Percentiles rank a stretch among this genome's conserved stretches.
Conservation (phyloP, 2,113 vertebrate genomes). For the Indri indri region DNA sequence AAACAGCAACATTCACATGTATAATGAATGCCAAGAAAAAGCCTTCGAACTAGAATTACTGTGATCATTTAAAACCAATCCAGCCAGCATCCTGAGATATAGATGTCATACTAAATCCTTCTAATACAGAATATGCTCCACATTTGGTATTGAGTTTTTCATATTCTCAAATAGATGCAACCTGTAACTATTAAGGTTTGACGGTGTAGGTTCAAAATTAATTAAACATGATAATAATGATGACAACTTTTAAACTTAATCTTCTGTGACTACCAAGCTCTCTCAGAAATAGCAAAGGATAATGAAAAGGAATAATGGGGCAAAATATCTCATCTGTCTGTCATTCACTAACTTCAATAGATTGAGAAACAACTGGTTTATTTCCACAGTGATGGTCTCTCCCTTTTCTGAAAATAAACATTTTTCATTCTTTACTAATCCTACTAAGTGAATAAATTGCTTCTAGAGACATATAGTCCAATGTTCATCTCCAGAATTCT, state of each 20-base stretch:
- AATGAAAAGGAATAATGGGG: background rate
- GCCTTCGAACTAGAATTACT: slow-evolving; percentile 25
- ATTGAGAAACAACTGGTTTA: slow-evolving; percentile 11
- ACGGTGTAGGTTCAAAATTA: slow-evolving; percentile 22
- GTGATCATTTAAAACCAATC: slow-evolving; percentile 53
- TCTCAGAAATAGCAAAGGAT: slow-evolving; percentile 9
- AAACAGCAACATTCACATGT: slow-evolving; percentile 9
- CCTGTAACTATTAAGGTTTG: slow-evolving; percentile 39
- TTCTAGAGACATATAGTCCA: background rate
- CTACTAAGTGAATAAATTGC: background rate
- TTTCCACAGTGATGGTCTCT: background rate
- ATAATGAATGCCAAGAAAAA: slow-evolving; percentile 38
- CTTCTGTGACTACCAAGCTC: background rate
- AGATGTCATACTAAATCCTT: background rate
- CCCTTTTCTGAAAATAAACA: background rate
- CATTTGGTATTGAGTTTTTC: background rate
- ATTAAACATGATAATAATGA: background rate
- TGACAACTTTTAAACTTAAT: background rate
- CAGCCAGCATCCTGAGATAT: slow-evolving; percentile 4
- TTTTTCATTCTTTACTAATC: background rate
- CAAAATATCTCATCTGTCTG: background rate
- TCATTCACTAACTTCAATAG: background rate
- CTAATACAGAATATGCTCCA: slow-evolving; percentile 19
- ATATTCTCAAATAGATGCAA: background rate
- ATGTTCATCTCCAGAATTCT: background rate